Evolutionary conservation across 2,797 vertebrate species (phyloP).

Genomic region (Acipenser oxyrinchus): DNA sequence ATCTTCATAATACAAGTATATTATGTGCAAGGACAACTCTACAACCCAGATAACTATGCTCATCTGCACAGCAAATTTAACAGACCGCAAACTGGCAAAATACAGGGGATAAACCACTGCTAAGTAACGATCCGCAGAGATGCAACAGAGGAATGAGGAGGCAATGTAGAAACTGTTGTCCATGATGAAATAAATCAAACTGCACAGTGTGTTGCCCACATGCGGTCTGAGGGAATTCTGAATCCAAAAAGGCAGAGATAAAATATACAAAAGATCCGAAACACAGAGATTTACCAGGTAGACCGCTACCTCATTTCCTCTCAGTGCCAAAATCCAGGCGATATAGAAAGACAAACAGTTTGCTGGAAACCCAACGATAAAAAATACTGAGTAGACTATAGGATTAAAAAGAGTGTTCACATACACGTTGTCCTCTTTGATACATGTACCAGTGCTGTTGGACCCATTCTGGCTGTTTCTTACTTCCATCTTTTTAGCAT

Average conservation of each 20-base stretch:
- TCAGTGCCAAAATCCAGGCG: slow-evolving; percentile 33
- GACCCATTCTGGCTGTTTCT: slow-evolving; percentile 20
- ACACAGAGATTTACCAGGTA: slow-evolving; percentile 42
- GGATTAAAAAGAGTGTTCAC: slow-evolving; percentile 22
- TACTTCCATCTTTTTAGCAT: too few species aligned
- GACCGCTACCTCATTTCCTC: slow-evolving; percentile 32
- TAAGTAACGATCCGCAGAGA: slow-evolving; percentile 40
- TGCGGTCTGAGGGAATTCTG: slow-evolving; percentile 9
- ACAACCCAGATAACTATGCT: slow-evolving; percentile 32
- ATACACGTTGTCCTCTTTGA: background rate
- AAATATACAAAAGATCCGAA: slow-evolving; percentile 44
- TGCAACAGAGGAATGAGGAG: slow-evolving; percentile 46
- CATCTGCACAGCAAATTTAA: slow-evolving; percentile 25
- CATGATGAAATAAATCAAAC: slow-evolving; percentile 30
- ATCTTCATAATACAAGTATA: slow-evolving; percentile 32
- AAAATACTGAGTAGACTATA: slow-evolving; percentile 34
- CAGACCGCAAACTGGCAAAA: slow-evolving; percentile 29
- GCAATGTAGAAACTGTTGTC: slow-evolving; percentile 48
- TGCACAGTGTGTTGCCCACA: slow-evolving; percentile 23
- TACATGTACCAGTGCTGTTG: slow-evolving; percentile 10
- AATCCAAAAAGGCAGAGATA: slow-evolving; percentile 45
- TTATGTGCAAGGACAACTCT: slow-evolving; percentile 27
- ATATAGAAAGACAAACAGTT: slow-evolving; percentile 45
- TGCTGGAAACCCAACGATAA: slow-evolving; percentile 36
- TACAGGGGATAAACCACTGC: slow-evolving; percentile 39